Percentiles rank a stretch among this genome's conserved stretches.
phyloP scores from a whole-genome alignment of 2,888 invertebrate genomes.

The Machimus rusticus region DNA sequence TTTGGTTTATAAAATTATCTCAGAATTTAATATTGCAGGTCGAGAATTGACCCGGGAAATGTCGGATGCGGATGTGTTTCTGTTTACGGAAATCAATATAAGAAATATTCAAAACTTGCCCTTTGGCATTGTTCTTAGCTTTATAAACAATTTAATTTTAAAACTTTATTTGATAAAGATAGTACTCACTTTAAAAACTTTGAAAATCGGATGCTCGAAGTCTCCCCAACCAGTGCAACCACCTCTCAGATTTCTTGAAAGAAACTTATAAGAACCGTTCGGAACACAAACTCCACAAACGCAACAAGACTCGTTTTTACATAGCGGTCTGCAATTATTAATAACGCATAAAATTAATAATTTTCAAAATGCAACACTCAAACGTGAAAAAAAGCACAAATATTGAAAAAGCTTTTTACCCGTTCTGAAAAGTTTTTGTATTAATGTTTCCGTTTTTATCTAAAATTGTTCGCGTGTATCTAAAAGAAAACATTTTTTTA shows the following conservation, averaged over 20 bases:
- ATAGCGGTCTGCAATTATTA: not conserved
- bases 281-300: conserved; percentile 31
- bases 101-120: not conserved
- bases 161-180: not conserved
- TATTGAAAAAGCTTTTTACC: not conserved
- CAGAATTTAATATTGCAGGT: too few relatives aligned
- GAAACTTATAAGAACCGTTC: conserved; percentile 44
- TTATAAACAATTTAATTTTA: too few relatives aligned
- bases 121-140: not conserved
- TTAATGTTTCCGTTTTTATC: conserved; percentile 35
- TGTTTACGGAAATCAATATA: too few relatives aligned
- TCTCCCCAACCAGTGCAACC: conserved; percentile 49
- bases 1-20: too few relatives aligned
- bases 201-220: conserved; percentile 43
- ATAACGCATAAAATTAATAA: not conserved
- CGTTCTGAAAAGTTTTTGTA: conserved; percentile 30
- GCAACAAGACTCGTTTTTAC: conserved; percentile 1
- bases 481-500: conserved; percentile 16
- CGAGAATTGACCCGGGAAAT: too few relatives aligned
- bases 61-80: too few relatives aligned
- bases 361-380: not conserved
- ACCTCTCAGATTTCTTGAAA: conserved; percentile 43
- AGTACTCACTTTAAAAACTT: conserved; percentile 44
- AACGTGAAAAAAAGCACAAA: not conserved
- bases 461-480: conserved; percentile 21